Evolutionary conservation across 2,113 vertebrate species (phyloP), one percentile per base, ranked within the genome.

Genomic region (Odontophorus gujanensis): DNA sequence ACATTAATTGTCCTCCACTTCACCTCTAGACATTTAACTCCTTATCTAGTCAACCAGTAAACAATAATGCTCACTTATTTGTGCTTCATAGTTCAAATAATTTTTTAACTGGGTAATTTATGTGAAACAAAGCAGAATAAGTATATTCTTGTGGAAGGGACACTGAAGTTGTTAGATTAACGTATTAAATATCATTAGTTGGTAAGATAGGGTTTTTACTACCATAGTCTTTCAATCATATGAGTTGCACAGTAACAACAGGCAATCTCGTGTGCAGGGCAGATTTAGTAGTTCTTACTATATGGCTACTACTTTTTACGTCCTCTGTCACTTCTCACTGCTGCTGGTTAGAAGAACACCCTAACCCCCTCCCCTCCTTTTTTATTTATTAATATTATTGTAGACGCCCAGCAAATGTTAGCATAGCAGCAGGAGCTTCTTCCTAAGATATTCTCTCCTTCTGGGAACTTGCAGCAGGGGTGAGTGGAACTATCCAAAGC

Each of bases 11-110:
- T 97, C 96, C 95, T 97, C 96, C 94, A 95, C 96, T 96, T 98
- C 97, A 97, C 96, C 96, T 97, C 96, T 96, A 97, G 96, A 96
- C 97, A 67, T 91, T 97, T 95, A 96, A 97, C 94, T 96, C 93
- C 90, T 94, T 97, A 93, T 97, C 95, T 97, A 97, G 96, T 94
- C 95, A 96, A 95, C 93, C 92, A 96, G 95, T 85, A 96, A 97
- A 96, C 66, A 96, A 58, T 94, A 92, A 89, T 90, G 26, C 79
- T 96, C 40, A 7, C 76, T 96, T 96, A 95, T 96, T 97, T 96
- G 76, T 95, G 61, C 94, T 83, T 97, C 92, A 57, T 76, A 80
- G 65, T 96, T 96, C 73, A 93, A 95, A 95, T 90, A 77, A 80
- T 92, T 87, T 95, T 95, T 92, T 80, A 89, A 81, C 82, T 34